A percentile compares a stretch with the other conserved stretches of the same genome.
phyloP scores from a whole-genome alignment of 2,113 vertebrate species.

The Syngnathoides biaculeatus region DNA sequence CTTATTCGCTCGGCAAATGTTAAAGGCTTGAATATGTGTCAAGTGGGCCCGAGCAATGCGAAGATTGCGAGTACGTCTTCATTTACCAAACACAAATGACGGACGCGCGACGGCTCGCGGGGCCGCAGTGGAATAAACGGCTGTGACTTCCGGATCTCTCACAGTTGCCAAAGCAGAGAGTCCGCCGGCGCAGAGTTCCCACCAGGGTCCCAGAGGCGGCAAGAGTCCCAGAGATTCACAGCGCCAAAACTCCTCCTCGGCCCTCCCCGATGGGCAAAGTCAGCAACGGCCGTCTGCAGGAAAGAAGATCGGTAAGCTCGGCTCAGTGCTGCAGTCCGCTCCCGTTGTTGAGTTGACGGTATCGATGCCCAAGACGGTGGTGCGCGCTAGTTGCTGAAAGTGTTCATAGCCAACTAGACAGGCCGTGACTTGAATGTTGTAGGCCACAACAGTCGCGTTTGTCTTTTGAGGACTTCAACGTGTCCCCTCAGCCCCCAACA shows the following conservation, averaged over 20 bases:
- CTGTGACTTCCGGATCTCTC: slow-evolving; percentile 14
- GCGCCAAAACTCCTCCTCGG: slow-evolving; percentile 46
- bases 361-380: background rate
- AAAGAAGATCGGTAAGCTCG: slow-evolving; percentile 82
- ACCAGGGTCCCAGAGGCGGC: slow-evolving; percentile 63
- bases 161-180: slow-evolving; percentile 75
- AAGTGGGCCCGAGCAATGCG: background rate
- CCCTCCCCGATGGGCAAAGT: slow-evolving; percentile 54
- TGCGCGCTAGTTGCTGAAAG: too few relatives aligned
- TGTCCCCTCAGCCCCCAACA: slow-evolving; percentile 80
- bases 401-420: background rate
- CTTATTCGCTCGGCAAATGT: too few relatives aligned
- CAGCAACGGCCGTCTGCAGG: slow-evolving; percentile 63
- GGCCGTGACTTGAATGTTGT: background rate
- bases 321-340: background rate
- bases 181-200: slow-evolving; percentile 58
- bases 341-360: background rate
- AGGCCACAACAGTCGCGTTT: too few relatives aligned
- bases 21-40: background rate
- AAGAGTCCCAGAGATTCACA: slow-evolving; percentile 71
- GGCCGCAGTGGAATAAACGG: background rate
- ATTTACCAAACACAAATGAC: background rate
- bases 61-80: background rate
- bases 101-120: background rate
- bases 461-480: background rate